Conservation (phyloP, 2,888 invertebrate genomes). For the Prosopocoilus inquinatus region DNA sequence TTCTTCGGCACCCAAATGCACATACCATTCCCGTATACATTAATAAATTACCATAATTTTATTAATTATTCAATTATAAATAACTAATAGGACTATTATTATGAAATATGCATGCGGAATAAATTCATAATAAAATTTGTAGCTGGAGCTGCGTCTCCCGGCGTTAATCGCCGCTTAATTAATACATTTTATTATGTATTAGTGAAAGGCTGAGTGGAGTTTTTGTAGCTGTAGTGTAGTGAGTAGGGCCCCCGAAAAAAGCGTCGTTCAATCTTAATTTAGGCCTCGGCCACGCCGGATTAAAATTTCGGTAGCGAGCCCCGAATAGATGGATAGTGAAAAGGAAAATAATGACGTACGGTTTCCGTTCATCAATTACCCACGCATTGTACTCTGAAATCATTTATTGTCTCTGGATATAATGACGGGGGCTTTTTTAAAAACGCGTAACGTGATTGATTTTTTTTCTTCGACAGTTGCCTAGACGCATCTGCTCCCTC, state of each 20-base stretch:
- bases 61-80: conserved; percentile 17
- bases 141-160: background rate
- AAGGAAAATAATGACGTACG: conserved; percentile 35
- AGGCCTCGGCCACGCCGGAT: conserved; percentile 34
- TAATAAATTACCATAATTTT: conserved; percentile 18
- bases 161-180: background rate
- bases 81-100: conserved; percentile 15
- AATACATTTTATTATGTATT: background rate
- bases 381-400: conserved; percentile 9
- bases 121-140: conserved; percentile 9
- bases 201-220: no score
- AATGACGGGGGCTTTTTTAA: background rate
- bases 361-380: background rate
- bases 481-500: no score
- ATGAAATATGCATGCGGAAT: conserved; percentile 12
- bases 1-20: background rate
- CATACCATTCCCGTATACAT: conserved; percentile 5
- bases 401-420: conserved; percentile 27
- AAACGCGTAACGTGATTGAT: background rate
- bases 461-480: background rate
- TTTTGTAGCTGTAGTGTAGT: no score
- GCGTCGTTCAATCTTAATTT: conserved; percentile 35
- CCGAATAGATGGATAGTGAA: conserved; percentile 26
- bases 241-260: background rate
- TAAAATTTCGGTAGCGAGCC: conserved; percentile 37